phyloP scores from a whole-genome alignment of 2,113 vertebrate species.

The Cygnus buccinator region DNA sequence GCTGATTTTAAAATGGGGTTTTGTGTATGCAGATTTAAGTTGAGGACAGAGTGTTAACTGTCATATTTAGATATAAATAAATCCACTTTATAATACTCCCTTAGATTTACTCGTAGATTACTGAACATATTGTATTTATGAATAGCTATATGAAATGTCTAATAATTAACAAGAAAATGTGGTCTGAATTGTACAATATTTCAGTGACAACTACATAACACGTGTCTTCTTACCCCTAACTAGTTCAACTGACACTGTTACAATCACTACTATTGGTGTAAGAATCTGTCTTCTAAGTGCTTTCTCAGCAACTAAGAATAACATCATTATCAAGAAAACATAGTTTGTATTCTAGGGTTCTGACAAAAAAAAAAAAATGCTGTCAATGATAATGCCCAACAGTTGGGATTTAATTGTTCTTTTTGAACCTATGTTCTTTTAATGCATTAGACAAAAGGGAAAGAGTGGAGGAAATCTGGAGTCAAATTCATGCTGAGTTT shows the following conservation, averaged over 20 bases:
- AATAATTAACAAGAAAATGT: background rate
- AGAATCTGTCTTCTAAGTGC: background rate
- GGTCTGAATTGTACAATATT: background rate
- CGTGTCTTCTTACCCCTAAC: background rate
- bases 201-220: fast-evolving
- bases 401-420: slow-evolving; percentile 26
- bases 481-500: slow-evolving; percentile 27
- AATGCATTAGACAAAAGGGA: background rate
- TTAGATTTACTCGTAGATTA: background rate
- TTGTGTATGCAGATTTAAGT: background rate
- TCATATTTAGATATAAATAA: background rate
- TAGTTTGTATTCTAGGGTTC: background rate
- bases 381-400: background rate
- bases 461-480: background rate
- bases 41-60: background rate
- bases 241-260: background rate
- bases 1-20: background rate
- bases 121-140: background rate
- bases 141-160: background rate
- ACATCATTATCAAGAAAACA: background rate
- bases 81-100: background rate
- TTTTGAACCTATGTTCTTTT: slow-evolving; percentile 16
- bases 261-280: background rate
- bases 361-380: background rate
- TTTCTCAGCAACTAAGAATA: background rate